These are phyloP conservation scores for Callospermophilus lateralis DNA, from an alignment of 2,113 vertebrate genomes.

Conservation along the genomic window DNA sequence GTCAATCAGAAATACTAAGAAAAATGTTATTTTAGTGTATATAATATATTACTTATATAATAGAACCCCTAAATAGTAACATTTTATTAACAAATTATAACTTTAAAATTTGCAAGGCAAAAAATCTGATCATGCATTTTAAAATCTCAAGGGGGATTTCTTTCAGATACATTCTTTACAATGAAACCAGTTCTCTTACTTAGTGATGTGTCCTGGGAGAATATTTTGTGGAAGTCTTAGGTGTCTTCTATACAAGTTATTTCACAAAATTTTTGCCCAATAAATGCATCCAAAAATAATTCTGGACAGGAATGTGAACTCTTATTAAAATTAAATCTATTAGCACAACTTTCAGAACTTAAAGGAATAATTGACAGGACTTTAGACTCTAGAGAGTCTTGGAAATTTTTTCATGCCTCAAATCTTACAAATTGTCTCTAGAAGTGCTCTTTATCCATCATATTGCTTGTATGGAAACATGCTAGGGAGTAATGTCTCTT, in stretches of 20 bases:
- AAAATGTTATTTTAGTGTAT: background rate
- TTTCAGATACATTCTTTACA: background rate
- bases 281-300: background rate
- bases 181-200: background rate
- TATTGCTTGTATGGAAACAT: background rate
- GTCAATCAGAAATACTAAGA: constrained; percentile 25
- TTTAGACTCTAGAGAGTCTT: background rate
- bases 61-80: background rate
- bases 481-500: background rate
- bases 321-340: background rate
- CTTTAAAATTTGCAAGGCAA: constrained; percentile 23
- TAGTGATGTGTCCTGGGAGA: background rate
- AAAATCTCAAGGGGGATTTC: background rate
- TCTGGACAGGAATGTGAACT: background rate
- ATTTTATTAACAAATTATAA: constrained; percentile 9
- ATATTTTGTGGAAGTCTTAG: constrained; percentile 12
- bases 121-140: constrained; percentile 16
- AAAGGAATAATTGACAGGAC: background rate
- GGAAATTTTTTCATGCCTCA: background rate
- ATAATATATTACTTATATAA: background rate
- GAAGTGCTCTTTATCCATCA: background rate
- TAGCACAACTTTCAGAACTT: background rate
- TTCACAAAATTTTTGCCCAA: background rate
- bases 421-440: background rate
- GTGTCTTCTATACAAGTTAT: background rate